Base-by-base conservation (phyloP, 2,113 vertebrate genomes). In the Pollimyrus isidori region DNA sequence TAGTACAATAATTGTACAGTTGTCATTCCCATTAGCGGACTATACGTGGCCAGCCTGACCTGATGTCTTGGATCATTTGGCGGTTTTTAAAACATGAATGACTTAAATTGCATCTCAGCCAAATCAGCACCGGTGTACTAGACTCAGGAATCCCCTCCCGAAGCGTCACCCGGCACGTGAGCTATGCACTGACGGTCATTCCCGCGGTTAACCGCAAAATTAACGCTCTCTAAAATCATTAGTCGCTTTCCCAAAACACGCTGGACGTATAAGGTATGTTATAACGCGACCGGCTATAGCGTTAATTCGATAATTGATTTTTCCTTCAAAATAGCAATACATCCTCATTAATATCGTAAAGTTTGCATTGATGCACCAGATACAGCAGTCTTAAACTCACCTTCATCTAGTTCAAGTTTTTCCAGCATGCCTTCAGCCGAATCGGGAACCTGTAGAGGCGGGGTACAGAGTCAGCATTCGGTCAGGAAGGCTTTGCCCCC, bases 341-440 rank as follows among this genome's bases (percentile, higher is more conserved):
- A 80, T 80, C 82, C 21, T 10, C 45, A 4, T 39, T 17, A 15
- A 42, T 19, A 42, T 17, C 15, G 30, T 11, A 80, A 80, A 80
- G 73, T 80, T 80, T 80, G 35, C 73, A 17, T 19, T 23, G 45
- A 39, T 26, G 11, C 87, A 65, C 42, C 87, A 46, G 4, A 69
- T 46, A 3, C 42, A 23, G 42, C 9, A n/a, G 42, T 23, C 45
- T 17, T 15, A 69, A 48, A 88, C 96, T 96, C 93, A 97, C 97
- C 97, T 93, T 97, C 96, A 73, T 96, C 96, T 92, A 97, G 95
- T 94, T 97, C 96, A 93, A 97, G 96, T 96, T 97, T 97, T 94
- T 96, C 96, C 96, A 97, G 96, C 97, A 97, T 97, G 94, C 96
- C 96, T 97, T 97, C 97, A 91, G 95, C 95, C 92, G 96, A 95